Conservation (phyloP, 30 jellyfish, hydroid and myxozoan genomes). For the Clytia hemisphaerica region DNA sequence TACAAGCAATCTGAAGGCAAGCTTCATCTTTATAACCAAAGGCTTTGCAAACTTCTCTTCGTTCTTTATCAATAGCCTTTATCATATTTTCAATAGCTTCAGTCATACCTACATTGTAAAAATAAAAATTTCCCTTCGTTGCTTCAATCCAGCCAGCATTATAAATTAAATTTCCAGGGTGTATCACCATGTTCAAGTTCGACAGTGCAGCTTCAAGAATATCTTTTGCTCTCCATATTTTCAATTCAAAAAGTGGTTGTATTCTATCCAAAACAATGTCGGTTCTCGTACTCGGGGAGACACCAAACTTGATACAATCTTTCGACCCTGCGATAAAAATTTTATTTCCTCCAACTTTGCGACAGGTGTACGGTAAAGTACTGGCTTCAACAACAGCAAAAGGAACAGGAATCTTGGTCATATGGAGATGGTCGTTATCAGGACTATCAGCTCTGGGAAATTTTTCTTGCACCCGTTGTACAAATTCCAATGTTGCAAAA, state of each 20-base stretch:
- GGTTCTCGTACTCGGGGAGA: constrained; percentile 1
- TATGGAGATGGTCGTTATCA: not conserved
- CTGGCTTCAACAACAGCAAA: constrained; percentile 15
- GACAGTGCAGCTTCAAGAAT: not conserved
- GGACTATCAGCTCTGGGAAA: too few relatives aligned
- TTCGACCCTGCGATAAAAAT: constrained; percentile 5
- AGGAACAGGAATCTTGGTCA: not conserved
- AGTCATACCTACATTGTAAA: not conserved
- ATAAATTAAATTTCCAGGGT: not conserved
- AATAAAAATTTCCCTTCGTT: not conserved
- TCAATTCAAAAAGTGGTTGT: not conserved
- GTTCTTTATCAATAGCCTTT: constrained; percentile 6
- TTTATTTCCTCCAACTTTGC: not conserved
- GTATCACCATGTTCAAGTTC: not conserved
- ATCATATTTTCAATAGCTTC: not conserved
- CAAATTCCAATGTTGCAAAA: not conserved
- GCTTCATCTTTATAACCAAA: not conserved
- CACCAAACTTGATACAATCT: not conserved
- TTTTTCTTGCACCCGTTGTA: not conserved
- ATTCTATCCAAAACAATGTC: not conserved
- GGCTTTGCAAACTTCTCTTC: not conserved
- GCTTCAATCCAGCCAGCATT: constrained; percentile 22
- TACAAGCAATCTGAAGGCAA: not conserved
- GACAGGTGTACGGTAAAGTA: constrained; percentile 8
- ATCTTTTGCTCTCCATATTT: not conserved